Base-by-base conservation (phyloP, 2,797 vertebrate species). In the Periophthalmus magnuspinnatus region DNA sequence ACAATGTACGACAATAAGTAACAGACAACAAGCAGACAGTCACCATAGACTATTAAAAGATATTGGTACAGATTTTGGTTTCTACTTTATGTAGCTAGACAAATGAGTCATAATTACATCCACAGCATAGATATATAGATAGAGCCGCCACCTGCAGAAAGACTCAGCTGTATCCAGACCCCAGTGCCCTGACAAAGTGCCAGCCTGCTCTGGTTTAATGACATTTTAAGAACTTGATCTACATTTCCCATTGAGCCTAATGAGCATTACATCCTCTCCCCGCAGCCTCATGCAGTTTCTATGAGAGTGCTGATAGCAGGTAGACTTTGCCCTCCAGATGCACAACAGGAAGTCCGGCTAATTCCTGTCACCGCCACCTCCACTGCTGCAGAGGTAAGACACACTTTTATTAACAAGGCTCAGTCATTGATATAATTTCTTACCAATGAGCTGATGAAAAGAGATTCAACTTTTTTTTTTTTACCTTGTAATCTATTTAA, bases 271-370 rank as follows among this genome's bases (percentile, higher is more conserved):
- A 83, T 80, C 75, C 47, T 74, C 69, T 50, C 62, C 69, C 76
- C 74, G 50, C 47, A 85, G 78, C 76, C 69, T 79, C 86, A 88
- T 86, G 74, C 84, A 57, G 83, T 85, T 77, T 80, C 85, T 78
- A 82, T 84, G 83, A 81, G 80, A 84, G 89, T 59, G 33, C 75
- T 86, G 87, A 91, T 90, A 81, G 79, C 82, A 84, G 81, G 76
- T 86, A 88, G 92, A 93, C 93, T 93, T 93, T 93, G 91, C 78
- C 89, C 91, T 70, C 36, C 48, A 76, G 69, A 54, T 48, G 72
- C 70, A 17, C 68, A 71, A 76, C 86, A 88, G 90, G 84, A 90
- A 90, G 78, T 48, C 10, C 47, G 63, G 65, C 74, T 36, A n/a
- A 68, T 70, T 77, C 55, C 71, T 36, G 72, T 36, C 33, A 60